A percentile compares a stretch with the other conserved stretches of the same genome.
These are phyloP conservation scores for Parazoanthus atlanticus DNA, from an alignment of 92 coral and sea anemone genomes.

Conservation along the genomic window DNA sequence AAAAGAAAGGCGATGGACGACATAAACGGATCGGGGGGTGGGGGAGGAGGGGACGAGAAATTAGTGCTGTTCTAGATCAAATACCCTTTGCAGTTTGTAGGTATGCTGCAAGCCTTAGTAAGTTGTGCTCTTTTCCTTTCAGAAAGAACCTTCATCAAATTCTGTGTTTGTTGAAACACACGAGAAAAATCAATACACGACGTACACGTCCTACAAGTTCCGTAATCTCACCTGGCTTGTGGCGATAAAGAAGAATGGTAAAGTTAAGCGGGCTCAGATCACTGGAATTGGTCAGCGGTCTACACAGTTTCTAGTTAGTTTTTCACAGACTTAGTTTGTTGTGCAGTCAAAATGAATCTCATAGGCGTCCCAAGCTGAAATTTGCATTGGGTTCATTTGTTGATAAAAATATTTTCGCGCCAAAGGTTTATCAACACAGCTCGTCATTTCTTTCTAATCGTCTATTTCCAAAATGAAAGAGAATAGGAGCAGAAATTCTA, in stretches of 20 bases:
- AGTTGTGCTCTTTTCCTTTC: background rate
- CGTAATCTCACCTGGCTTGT: constrained; percentile 60
- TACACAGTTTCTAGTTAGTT: constrained; percentile 67
- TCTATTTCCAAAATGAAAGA: too few relatives aligned
- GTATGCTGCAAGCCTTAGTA: too few relatives aligned
- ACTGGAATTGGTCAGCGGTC: constrained; percentile 84
- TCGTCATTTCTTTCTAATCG: background rate
- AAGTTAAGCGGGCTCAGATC: constrained; percentile 63
- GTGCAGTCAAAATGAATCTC: background rate
- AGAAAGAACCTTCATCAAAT: constrained; percentile 73
- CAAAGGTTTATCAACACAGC: too few relatives aligned
- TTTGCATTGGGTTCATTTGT: background rate
- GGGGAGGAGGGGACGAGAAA: too few relatives aligned
- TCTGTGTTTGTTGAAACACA: constrained; percentile 74
- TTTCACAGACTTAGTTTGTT: background rate
- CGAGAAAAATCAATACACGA: constrained; percentile 63
- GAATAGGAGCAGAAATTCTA: background rate
- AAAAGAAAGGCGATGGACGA: too few relatives aligned
- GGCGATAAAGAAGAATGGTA: constrained; percentile 81
- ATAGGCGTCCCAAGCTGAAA: background rate
- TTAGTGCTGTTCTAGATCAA: too few relatives aligned
- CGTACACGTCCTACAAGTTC: constrained; percentile 73
- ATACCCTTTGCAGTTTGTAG: too few relatives aligned
- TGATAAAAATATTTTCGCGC: background rate
- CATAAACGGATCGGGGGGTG: too few relatives aligned